Evolutionary conservation across 2,113 vertebrate species (phyloP).

Genomic region (Pterocles orientalis): DNA sequence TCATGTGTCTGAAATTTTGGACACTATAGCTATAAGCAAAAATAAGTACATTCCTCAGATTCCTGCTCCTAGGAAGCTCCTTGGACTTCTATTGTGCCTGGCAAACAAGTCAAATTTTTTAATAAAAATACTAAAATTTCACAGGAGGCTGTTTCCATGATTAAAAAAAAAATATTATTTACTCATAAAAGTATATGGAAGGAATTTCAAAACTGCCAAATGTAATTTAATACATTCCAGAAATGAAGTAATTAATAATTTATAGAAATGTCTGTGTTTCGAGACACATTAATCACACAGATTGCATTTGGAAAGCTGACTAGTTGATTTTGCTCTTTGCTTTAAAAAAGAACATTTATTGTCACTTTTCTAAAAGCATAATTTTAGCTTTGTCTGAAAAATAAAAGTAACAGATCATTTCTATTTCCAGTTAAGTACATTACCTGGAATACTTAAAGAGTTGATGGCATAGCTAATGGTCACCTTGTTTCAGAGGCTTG

Average conservation of each 20-base stretch:
- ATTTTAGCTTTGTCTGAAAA: constrained; percentile 24
- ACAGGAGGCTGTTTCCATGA: constrained; percentile 31
- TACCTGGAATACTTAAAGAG: neutral
- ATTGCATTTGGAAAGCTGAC: constrained; percentile 17
- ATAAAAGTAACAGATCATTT: neutral
- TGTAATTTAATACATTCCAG: constrained; percentile 44
- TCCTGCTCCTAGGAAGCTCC: constrained; percentile 50
- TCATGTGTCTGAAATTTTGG: constrained; percentile 53
- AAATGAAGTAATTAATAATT: constrained; percentile 64
- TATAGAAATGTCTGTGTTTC: constrained; percentile 45
- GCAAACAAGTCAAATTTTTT: constrained; percentile 38
- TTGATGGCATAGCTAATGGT: neutral
- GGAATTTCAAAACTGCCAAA: constrained; percentile 12
- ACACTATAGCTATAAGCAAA: constrained; percentile 51
- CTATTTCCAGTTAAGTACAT: neutral
- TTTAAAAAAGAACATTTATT: constrained; percentile 19
- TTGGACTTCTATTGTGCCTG: constrained; percentile 48
- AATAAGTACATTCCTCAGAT: constrained; percentile 68
- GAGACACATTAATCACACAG: constrained; percentile 57
- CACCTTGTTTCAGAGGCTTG: neutral
- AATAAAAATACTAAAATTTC: constrained; percentile 7
- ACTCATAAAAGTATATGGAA: constrained; percentile 24
- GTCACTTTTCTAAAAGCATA: neutral
- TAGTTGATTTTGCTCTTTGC: constrained; percentile 31
- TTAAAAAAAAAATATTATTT: constrained; percentile 42